These are phyloP conservation scores for Varroa destructor DNA, from an alignment of 1,140 invertebrate species.

Conservation along the genomic window DNA sequence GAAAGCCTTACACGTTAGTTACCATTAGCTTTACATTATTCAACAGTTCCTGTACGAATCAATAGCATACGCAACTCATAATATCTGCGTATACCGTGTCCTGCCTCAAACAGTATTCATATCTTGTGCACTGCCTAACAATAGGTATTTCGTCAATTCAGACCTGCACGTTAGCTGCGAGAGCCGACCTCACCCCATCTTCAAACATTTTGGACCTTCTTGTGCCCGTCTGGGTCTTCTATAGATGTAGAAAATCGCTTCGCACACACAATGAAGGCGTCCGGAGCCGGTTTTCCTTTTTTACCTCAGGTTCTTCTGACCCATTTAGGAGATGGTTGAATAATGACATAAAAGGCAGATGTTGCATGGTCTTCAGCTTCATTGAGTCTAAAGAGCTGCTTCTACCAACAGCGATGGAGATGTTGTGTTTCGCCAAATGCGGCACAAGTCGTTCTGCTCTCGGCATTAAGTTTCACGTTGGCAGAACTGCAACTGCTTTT, in stretches of 20 bases:
- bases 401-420: constrained; percentile 76
- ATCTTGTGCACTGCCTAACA: too few relatives aligned
- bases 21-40: too few relatives aligned
- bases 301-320: constrained; percentile 71
- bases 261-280: constrained; percentile 77
- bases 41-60: too few relatives aligned
- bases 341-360: constrained; percentile 54
- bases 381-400: constrained; percentile 64
- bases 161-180: constrained; percentile 41
- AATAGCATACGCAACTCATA: too few relatives aligned
- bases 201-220: constrained; percentile 44
- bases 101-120: too few relatives aligned
- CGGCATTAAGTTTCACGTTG: constrained; percentile 39
- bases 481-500: background rate
- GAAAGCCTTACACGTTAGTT: too few relatives aligned
- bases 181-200: constrained; percentile 42
- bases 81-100: too few relatives aligned
- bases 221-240: constrained; percentile 40
- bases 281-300: constrained; percentile 79
- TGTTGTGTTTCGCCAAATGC: constrained; percentile 59
- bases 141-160: too few relatives aligned
- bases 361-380: constrained; percentile 58
- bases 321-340: constrained; percentile 73
- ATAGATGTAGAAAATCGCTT: constrained; percentile 49
- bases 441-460: constrained; percentile 65